These are phyloP conservation scores for Heliothis peltigera DNA, from an alignment of 2,888 invertebrate species.

Conservation along the genomic window DNA sequence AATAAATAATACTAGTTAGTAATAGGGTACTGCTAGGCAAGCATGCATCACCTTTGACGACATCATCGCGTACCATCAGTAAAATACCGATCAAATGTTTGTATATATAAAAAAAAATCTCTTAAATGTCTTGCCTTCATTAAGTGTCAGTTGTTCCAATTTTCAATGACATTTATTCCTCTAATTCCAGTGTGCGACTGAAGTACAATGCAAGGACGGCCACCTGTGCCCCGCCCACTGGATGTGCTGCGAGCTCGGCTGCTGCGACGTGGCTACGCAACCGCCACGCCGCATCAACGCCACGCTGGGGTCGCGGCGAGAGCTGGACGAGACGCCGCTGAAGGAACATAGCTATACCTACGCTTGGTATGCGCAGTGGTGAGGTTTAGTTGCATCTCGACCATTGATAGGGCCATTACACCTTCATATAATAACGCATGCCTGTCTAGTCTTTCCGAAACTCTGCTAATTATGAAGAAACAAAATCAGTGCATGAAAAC, in stretches of 20 bases:
- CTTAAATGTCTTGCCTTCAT: no score
- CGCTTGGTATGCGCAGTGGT: slow-evolving; percentile 85
- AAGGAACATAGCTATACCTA: slow-evolving; percentile 69
- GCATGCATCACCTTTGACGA: no score
- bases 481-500: no score
- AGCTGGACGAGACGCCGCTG: slow-evolving; percentile 69
- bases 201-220: slow-evolving; percentile 89
- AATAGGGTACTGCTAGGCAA: no score
- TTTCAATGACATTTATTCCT: not conserved
- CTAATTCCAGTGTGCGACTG: slow-evolving; percentile 82
- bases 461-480: no score
- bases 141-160: no score
- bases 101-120: no score
- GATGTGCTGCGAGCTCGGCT: slow-evolving; percentile 93
- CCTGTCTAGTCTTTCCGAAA: no score
- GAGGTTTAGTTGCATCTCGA: slow-evolving; percentile 33
- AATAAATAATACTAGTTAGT: no score
- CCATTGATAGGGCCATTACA: not conserved
- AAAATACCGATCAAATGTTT: no score
- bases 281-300: slow-evolving; percentile 77
- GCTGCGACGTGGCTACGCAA: slow-evolving; percentile 88
- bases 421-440: no score
- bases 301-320: slow-evolving; percentile 72
- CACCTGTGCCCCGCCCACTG: slow-evolving; percentile 93
- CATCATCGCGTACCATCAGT: no score